Evolutionary conservation across 2,113 vertebrate genomes (phyloP).

Genomic region (Microtus pennsylvanicus): DNA sequence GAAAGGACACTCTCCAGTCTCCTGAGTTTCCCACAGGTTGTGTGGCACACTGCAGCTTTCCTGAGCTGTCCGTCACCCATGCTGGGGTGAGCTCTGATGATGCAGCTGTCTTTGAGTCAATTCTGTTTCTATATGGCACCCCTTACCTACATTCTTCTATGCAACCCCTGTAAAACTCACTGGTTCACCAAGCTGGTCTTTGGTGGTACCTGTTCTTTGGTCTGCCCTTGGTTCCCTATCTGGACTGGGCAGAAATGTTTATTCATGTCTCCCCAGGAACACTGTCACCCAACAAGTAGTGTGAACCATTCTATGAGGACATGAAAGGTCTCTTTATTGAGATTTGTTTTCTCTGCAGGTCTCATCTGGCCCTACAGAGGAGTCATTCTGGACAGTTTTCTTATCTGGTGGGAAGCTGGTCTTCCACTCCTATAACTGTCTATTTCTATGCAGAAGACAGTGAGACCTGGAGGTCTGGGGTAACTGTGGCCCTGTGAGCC

Average conservation of each 20-base stretch:
- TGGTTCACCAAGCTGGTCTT: not conserved
- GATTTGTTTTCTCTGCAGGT: not conserved
- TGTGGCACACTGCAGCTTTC: not conserved
- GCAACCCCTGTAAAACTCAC: not conserved
- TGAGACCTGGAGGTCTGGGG: not conserved
- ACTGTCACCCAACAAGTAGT: not conserved
- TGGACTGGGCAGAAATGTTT: not conserved
- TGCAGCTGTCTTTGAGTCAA: not conserved
- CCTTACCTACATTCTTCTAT: not conserved
- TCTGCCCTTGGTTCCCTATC: not conserved
- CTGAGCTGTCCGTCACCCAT: not conserved
- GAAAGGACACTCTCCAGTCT: not conserved
- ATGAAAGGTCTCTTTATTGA: not conserved
- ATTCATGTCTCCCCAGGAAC: not conserved
- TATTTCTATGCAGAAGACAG: conserved; percentile 18
- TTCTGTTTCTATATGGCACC: not conserved
- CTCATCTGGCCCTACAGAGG: conserved; percentile 24
- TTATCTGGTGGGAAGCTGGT: not conserved
- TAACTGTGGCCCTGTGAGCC: not conserved
- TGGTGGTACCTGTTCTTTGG: not conserved
- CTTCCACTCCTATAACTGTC: not conserved
- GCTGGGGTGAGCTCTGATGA: not conserved
- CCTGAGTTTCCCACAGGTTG: not conserved
- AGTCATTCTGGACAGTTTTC: conserved; percentile 11
- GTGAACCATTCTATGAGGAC: conserved; percentile 32